phyloP scores from a whole-genome alignment of 2,888 invertebrate species.

The Troides oblongomaculatus region DNA sequence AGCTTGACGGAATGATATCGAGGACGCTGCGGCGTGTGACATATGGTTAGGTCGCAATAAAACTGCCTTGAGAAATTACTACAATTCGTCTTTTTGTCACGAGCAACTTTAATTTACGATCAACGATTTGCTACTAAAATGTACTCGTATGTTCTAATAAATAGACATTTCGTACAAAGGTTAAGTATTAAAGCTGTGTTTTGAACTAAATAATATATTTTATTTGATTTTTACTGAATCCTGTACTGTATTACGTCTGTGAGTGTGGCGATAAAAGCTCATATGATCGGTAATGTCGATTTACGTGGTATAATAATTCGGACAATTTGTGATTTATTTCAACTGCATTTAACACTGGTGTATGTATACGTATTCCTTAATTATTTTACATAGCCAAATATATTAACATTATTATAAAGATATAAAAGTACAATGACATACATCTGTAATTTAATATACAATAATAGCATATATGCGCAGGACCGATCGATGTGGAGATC shows the following conservation, averaged over 20 bases:
- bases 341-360: too few species aligned
- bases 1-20: constrained; percentile 19
- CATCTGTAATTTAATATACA: too few species aligned
- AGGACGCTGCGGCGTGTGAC: constrained; percentile 11
- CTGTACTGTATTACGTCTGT: too few species aligned
- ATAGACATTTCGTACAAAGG: neutral
- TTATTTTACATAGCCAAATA: neutral
- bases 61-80: constrained; percentile 21
- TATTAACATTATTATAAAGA: neutral
- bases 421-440: neutral
- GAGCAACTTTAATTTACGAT: constrained; percentile 19
- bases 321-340: neutral
- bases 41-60: constrained; percentile 24
- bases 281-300: neutral
- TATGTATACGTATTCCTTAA: neutral
- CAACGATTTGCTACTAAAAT: neutral
- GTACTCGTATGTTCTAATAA: neutral
- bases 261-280: neutral
- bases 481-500: too few species aligned
- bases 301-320: neutral
- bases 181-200: neutral
- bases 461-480: too few species aligned
- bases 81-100: constrained; percentile 24
- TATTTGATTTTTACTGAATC: too few species aligned
- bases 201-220: neutral